Percentiles rank a stretch among this genome's conserved stretches.
Evolutionary conservation across 2,113 vertebrate genomes (phyloP).

Genomic region (Hyla sarda): DNA sequence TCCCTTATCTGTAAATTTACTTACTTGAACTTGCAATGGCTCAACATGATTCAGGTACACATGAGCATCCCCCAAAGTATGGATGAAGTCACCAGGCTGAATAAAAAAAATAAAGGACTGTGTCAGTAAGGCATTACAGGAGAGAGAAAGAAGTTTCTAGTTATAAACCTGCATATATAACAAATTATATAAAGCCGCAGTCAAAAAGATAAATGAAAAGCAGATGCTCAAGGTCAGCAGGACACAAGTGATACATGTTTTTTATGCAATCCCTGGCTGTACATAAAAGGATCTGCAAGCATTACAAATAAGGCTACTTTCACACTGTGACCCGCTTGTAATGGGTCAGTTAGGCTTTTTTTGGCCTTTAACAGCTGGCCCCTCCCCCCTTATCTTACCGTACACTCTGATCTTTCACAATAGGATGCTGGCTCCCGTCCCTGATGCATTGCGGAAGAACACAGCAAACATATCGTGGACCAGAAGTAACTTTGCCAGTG

Average conservation of each 20-base stretch:
- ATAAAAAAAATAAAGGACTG: background rate
- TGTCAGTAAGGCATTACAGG: background rate
- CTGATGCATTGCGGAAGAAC: too few relatives aligned
- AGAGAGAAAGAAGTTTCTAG: background rate
- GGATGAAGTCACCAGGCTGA: conserved; percentile 93
- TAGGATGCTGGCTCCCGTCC: too few relatives aligned
- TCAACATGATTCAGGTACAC: conserved; percentile 92
- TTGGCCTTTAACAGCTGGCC: too few relatives aligned
- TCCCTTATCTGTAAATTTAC: conserved; percentile 35
- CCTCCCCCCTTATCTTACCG: too few relatives aligned
- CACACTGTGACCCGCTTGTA: too few relatives aligned
- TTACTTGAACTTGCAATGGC: conserved; percentile 89
- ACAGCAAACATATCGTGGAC: too few relatives aligned
- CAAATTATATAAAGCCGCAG: background rate
- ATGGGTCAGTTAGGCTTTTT: too few relatives aligned
- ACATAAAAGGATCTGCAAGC: too few relatives aligned
- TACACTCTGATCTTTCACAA: too few relatives aligned
- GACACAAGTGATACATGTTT: background rate
- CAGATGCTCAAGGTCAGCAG: background rate
- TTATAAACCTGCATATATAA: background rate
- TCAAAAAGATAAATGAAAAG: background rate
- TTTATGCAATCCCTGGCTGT: background rate
- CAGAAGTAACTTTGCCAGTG: too few relatives aligned
- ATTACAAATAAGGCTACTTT: too few relatives aligned
- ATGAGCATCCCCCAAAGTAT: conserved; percentile 94